phyloP scores from a whole-genome alignment of 2,797 vertebrate genomes.

The Kryptopterus vitreolus region DNA sequence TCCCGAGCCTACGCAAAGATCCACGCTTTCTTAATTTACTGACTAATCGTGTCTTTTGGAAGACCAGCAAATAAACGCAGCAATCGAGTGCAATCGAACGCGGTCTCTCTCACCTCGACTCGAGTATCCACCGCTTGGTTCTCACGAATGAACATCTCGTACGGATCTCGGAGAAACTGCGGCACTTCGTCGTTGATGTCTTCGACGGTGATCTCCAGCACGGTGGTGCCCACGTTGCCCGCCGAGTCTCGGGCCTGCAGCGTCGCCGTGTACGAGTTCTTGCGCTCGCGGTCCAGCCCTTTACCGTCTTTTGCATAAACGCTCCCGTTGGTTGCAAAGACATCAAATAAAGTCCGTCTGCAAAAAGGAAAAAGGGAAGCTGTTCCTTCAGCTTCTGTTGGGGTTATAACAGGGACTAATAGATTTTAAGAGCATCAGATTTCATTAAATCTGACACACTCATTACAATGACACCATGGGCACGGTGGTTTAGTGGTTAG shows the following conservation, averaged over 20 bases:
- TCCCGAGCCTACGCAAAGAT: slow-evolving; percentile 80
- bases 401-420: too few species aligned
- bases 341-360: slow-evolving; percentile 75
- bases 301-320: slow-evolving; percentile 71
- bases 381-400: not conserved
- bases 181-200: slow-evolving; percentile 85
- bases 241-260: slow-evolving; percentile 82
- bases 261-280: slow-evolving; percentile 76
- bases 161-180: slow-evolving; percentile 67
- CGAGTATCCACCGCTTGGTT: slow-evolving; percentile 40
- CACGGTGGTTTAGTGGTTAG: too few species aligned
- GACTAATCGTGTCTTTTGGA: not conserved
- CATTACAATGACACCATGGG: too few species aligned
- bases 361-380: slow-evolving; percentile 14
- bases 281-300: slow-evolving; percentile 81
- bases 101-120: slow-evolving; percentile 70
- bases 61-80: too few species aligned
- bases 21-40: not conserved
- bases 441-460: too few species aligned
- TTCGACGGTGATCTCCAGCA: slow-evolving; percentile 78
- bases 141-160: slow-evolving; percentile 77
- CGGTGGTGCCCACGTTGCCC: slow-evolving; percentile 66
- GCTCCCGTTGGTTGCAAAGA: slow-evolving; percentile 64
- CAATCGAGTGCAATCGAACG: not conserved
- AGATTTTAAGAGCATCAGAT: too few species aligned